Conservation (phyloP, 2,888 invertebrate genomes). For the Nephrotoma flavescens region DNA sequence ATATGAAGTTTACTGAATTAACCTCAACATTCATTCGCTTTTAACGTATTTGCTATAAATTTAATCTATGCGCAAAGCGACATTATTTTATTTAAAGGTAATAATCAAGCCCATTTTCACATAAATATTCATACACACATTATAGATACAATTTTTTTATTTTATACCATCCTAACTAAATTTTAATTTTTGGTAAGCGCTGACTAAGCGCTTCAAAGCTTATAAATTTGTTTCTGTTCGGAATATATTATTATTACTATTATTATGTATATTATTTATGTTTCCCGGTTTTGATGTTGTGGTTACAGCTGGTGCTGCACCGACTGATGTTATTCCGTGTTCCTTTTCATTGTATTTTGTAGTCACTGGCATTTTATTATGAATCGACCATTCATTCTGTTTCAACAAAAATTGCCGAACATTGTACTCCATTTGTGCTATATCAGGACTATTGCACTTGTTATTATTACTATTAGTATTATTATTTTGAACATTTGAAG, state of each 20-base stretch:
- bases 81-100: not conserved
- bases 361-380: constrained; percentile 12
- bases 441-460: constrained; percentile 30
- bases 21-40: no score
- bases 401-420: constrained; percentile 60
- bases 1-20: no score
- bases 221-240: constrained; percentile 1
- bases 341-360: not conserved
- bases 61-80: not conserved
- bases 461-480: constrained; percentile 11
- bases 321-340: not conserved
- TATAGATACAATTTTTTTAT: not conserved
- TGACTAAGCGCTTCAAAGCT: not conserved
- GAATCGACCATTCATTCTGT: constrained; percentile 33
- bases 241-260: not conserved
- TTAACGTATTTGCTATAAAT: no score
- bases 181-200: not conserved
- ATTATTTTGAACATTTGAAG: constrained; percentile 4
- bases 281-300: constrained; percentile 5
- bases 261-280: no score
- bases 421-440: constrained; percentile 61
- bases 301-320: constrained; percentile 8
- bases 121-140: not conserved
- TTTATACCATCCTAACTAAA: not conserved
- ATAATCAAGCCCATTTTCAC: not conserved